Conservation (phyloP, 2,797 vertebrate species). For the Paguma larvata region DNA sequence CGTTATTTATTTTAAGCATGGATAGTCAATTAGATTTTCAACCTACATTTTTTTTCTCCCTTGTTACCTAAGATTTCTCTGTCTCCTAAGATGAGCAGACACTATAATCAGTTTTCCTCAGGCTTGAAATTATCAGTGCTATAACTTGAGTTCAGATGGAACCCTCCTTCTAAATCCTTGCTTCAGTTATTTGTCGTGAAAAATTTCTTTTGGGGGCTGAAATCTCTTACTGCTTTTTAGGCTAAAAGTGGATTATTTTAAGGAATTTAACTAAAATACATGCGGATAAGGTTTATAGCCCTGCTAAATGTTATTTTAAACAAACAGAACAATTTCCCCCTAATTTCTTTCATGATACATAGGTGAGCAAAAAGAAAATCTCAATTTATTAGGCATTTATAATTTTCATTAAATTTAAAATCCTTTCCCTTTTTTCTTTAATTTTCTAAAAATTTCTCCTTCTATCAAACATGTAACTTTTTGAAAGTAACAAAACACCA, state of each 20-base stretch:
- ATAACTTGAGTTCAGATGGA: conserved; percentile 42
- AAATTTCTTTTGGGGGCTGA: conserved; percentile 51
- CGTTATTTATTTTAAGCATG: conserved; percentile 28
- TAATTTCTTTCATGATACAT: not conserved
- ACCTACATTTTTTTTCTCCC: not conserved
- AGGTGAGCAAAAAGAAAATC: conserved; percentile 42
- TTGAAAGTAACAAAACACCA: conserved; percentile 35
- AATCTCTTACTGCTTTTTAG: conserved; percentile 40
- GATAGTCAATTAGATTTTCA: conserved; percentile 1
- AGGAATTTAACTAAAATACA: conserved; percentile 60
- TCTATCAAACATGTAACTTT: not conserved
- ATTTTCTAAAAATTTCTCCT: conserved; percentile 34
- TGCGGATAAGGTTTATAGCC: conserved; percentile 1
- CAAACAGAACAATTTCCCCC: not conserved
- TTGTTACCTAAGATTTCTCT: not conserved
- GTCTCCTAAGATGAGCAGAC: conserved; percentile 47
- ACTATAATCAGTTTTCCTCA: conserved; percentile 53
- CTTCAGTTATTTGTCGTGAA: conserved; percentile 57
- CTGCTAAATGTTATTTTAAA: conserved; percentile 29
- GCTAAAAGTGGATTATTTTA: conserved; percentile 47
- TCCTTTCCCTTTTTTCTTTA: not conserved
- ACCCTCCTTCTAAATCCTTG: conserved; percentile 56
- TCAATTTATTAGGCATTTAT: conserved; percentile 36
- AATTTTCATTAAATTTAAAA: conserved; percentile 44
- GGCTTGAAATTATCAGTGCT: conserved; percentile 66